phyloP scores from a whole-genome alignment of 2,888 invertebrate species.

The Scelioninae gen. 1 region DNA sequence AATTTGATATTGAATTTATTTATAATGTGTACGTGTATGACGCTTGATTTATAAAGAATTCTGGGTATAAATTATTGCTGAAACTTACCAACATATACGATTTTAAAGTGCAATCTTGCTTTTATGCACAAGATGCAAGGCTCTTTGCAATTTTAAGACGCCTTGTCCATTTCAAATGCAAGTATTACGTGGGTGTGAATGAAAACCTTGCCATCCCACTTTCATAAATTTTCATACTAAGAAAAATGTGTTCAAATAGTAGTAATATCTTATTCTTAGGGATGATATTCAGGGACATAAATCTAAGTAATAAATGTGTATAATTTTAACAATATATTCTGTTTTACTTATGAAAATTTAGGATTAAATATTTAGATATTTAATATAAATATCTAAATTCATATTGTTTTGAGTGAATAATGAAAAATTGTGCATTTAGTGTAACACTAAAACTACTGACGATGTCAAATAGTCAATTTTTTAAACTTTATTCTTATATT shows the following conservation, averaged over 20 bases:
- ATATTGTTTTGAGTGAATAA: too few relatives aligned
- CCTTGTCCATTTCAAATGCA: conserved; percentile 25
- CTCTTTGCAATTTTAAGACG: conserved; percentile 26
- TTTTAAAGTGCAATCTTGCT: conserved; percentile 5
- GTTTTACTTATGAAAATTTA: too few relatives aligned
- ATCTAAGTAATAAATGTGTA: too few relatives aligned
- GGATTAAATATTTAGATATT: too few relatives aligned
- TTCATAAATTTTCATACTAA: conserved; percentile 5
- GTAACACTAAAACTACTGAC: too few relatives aligned
- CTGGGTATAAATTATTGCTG: not conserved
- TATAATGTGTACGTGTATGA: not conserved
- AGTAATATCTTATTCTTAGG: not conserved
- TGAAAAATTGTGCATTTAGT: too few relatives aligned
- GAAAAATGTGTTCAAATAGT: not conserved
- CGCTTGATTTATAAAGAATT: not conserved
- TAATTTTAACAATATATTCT: too few relatives aligned
- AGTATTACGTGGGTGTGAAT: conserved; percentile 42
- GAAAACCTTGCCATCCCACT: conserved; percentile 30
- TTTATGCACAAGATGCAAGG: conserved; percentile 3
- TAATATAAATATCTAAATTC: too few relatives aligned
- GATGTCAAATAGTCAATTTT: too few relatives aligned
- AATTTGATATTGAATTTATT: not conserved
- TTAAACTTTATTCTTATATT: too few relatives aligned
- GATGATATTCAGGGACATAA: too few relatives aligned
- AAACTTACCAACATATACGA: conserved; percentile 9